These are phyloP conservation scores for Urosaurus nigricauda DNA, from an alignment of 2,797 vertebrate species.

Conservation along the genomic window DNA sequence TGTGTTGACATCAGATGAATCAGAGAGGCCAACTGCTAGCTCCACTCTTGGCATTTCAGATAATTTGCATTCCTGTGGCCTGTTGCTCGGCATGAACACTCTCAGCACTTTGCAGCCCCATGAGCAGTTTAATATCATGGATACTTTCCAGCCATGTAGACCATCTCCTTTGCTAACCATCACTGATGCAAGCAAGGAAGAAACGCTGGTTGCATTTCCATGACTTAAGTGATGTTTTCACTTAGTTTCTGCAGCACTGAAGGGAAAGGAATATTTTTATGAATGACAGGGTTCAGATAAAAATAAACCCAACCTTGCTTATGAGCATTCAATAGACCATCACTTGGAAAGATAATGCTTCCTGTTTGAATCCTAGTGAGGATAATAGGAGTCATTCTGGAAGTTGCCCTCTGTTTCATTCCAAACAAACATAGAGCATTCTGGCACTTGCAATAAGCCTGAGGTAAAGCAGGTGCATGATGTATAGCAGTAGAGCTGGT, in stretches of 20 bases:
- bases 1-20: slow-evolving; percentile 91
- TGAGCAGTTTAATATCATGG: slow-evolving; percentile 91
- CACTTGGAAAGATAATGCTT: slow-evolving; percentile 57
- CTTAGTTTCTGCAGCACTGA: slow-evolving; percentile 82
- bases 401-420: slow-evolving; percentile 43
- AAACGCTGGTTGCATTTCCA: slow-evolving; percentile 78
- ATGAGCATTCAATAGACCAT: slow-evolving; percentile 66
- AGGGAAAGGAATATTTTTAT: slow-evolving; percentile 77
- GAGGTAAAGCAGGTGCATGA: not conserved
- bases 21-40: slow-evolving; percentile 95
- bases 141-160: slow-evolving; percentile 86
- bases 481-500: not conserved
- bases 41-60: slow-evolving; percentile 87
- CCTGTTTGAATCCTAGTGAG: slow-evolving; percentile 54
- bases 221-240: slow-evolving; percentile 76
- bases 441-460: slow-evolving; percentile 9
- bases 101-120: slow-evolving; percentile 89
- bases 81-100: slow-evolving; percentile 92
- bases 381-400: slow-evolving; percentile 38
- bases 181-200: slow-evolving; percentile 78
- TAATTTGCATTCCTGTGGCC: slow-evolving; percentile 98
- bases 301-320: slow-evolving; percentile 68
- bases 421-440: slow-evolving; percentile 42
- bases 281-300: slow-evolving; percentile 73
- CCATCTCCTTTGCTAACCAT: slow-evolving; percentile 82